Conservation (phyloP, 2,888 invertebrate species). For the Automeris io region DNA sequence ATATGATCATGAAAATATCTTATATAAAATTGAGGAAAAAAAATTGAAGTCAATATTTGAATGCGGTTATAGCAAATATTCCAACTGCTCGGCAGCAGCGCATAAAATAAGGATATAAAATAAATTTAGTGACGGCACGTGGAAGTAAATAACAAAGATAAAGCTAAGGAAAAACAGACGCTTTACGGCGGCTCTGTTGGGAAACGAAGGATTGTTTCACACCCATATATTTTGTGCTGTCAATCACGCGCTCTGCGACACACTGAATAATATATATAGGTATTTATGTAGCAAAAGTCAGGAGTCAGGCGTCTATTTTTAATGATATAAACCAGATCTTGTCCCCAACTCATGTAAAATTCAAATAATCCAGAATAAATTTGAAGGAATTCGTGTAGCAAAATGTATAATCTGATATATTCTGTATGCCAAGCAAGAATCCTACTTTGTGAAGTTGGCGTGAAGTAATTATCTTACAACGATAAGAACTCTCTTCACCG, state of each 20-base stretch:
- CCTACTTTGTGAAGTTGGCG: slow-evolving; percentile 10
- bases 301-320: slow-evolving; percentile 27
- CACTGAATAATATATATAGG: slow-evolving; percentile 28
- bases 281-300: slow-evolving; percentile 4
- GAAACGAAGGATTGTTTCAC: slow-evolving; percentile 9
- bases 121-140: slow-evolving; percentile 5
- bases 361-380: slow-evolving; percentile 14
- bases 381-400: neutral
- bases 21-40: no score
- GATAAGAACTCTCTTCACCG: slow-evolving; percentile 7
- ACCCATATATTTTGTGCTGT: slow-evolving; percentile 20
- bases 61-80: neutral
- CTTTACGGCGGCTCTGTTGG: slow-evolving; percentile 4
- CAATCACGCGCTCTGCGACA: slow-evolving; percentile 34
- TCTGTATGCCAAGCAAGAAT: slow-evolving; percentile 1
- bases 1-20: no score
- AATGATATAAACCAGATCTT: slow-evolving; percentile 21
- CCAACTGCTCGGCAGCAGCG: neutral
- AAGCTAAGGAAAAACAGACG: slow-evolving; percentile 4
- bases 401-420: neutral
- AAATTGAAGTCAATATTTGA: no score
- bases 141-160: slow-evolving; percentile 6
- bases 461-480: slow-evolving; percentile 11
- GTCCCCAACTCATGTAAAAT: slow-evolving; percentile 21
- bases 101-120: neutral